Evolutionary conservation across 2,888 invertebrate species (phyloP).

Genomic region (Pseudolycoriella hygida): DNA sequence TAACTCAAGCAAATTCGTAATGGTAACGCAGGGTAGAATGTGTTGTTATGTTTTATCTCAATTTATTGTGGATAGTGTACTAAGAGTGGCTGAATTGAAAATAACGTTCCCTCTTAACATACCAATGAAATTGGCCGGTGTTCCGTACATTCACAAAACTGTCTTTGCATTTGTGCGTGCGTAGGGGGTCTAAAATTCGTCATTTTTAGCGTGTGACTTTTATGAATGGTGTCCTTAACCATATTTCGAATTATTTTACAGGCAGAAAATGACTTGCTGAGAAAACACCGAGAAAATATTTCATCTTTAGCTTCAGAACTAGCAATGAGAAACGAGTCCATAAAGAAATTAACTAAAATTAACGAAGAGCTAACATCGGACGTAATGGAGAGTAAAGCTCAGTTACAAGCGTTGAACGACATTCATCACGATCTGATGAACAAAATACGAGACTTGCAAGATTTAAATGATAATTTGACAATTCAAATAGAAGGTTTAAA

Average conservation of each 20-base stretch:
- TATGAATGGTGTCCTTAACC: not conserved
- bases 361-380: not conserved
- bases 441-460: slow-evolving; percentile 9
- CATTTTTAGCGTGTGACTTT: no score
- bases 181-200: no score
- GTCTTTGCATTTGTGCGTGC: no score
- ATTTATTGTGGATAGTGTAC: no score
- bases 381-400: not conserved
- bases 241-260: not conserved
- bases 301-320: not conserved
- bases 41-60: no score
- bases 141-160: no score
- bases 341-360: not conserved
- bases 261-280: not conserved
- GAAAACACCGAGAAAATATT: slow-evolving; percentile 1
- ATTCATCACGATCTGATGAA: slow-evolving; percentile 8
- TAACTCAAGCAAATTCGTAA: no score
- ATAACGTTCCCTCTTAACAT: no score
- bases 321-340: not conserved
- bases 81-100: no score
- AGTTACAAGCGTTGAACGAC: not conserved
- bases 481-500: slow-evolving; percentile 8
- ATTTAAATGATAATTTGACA: slow-evolving; percentile 9
- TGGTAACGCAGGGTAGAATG: no score
- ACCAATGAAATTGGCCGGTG: no score